Conservation (phyloP, 2,888 invertebrate species). For the Beris morrisii region DNA sequence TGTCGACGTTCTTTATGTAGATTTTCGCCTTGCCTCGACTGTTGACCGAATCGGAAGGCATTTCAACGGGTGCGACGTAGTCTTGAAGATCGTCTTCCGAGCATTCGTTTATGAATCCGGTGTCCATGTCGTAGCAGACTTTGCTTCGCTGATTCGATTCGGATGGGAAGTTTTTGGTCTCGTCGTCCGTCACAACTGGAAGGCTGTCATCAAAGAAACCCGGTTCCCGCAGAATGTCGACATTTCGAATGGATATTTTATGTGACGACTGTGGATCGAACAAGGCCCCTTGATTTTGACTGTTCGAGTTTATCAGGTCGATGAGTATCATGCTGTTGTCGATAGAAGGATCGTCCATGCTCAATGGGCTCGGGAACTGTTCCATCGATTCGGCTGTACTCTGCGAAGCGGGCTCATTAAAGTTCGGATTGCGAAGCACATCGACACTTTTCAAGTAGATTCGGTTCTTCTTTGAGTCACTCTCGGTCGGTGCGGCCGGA, state of each 20-base stretch:
- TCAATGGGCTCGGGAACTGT: neutral
- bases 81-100: neutral
- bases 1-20: constrained; percentile 55
- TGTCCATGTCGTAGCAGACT: constrained; percentile 27
- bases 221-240: constrained; percentile 52
- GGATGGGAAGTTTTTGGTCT: no score
- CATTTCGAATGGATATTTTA: constrained; percentile 55
- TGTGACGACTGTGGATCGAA: neutral
- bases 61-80: neutral
- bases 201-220: constrained; percentile 38
- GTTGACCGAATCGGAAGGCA: neutral
- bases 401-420: constrained; percentile 24
- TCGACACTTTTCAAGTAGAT: constrained; percentile 55
- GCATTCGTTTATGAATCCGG: constrained; percentile 1
- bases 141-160: neutral
- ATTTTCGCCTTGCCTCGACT: constrained; percentile 47
- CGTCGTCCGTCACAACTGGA: neutral
- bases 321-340: constrained; percentile 37
- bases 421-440: constrained; percentile 50
- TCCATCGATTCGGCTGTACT: constrained; percentile 4
- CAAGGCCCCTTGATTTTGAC: neutral
- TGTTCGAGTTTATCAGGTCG: constrained; percentile 36
- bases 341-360: constrained; percentile 7
- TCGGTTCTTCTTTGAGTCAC: constrained; percentile 46
- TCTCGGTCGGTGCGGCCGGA: constrained; percentile 20